These are phyloP conservation scores for Hyles vespertilio DNA, from an alignment of 1,140 invertebrate species.

Conservation along the genomic window DNA sequence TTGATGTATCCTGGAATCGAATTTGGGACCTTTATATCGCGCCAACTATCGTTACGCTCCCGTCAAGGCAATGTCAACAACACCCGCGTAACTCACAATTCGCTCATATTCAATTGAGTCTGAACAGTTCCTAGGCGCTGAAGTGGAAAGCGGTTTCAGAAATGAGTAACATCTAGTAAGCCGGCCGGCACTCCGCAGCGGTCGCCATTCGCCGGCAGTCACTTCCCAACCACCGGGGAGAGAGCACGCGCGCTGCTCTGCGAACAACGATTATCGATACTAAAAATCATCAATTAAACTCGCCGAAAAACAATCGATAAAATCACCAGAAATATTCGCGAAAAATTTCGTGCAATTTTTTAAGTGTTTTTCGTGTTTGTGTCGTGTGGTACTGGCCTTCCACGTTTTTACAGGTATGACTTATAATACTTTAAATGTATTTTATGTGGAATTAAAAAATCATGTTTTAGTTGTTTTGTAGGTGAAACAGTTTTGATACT, in stretches of 20 bases:
- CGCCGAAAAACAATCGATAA: background rate
- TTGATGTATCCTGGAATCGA: too few relatives aligned
- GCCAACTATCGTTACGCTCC: too few relatives aligned
- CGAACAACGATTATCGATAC: background rate
- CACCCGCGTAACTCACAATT: too few relatives aligned
- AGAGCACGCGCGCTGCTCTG: background rate
- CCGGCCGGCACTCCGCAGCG: slow-evolving; percentile 1
- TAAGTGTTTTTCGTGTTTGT: slow-evolving; percentile 1
- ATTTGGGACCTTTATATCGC: too few relatives aligned
- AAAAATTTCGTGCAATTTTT: background rate
- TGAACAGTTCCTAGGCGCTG: background rate
- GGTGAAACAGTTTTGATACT: too few relatives aligned
- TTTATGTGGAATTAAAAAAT: too few relatives aligned
- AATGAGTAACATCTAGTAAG: background rate
- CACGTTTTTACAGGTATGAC: slow-evolving; percentile 1
- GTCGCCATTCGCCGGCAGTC: background rate
- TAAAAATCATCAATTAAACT: slow-evolving; percentile 6
- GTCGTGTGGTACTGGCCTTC: background rate
- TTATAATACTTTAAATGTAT: too few relatives aligned
- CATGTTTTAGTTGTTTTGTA: too few relatives aligned
- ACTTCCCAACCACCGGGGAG: background rate
- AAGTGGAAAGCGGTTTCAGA: slow-evolving; percentile 5
- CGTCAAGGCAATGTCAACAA: too few relatives aligned
- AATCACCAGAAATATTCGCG: background rate
- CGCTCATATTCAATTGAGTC: too few relatives aligned